phyloP scores from a whole-genome alignment of 2,797 vertebrate species.

The Scolopax bukidnonensis region DNA sequence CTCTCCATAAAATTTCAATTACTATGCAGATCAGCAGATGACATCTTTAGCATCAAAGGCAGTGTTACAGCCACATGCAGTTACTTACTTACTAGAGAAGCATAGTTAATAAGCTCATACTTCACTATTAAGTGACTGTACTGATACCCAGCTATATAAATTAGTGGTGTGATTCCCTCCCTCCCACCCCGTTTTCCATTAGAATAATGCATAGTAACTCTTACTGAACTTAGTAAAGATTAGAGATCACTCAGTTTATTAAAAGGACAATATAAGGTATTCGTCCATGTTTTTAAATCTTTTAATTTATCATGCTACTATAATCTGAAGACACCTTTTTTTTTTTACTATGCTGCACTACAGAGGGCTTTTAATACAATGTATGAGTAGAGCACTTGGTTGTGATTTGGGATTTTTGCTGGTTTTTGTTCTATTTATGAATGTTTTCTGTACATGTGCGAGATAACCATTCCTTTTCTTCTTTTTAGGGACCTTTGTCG shows the following conservation, averaged over 20 bases:
- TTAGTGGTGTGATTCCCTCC: neutral
- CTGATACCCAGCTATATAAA: neutral
- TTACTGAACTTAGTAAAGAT: neutral
- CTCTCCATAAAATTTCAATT: neutral
- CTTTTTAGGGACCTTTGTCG: constrained; percentile 90
- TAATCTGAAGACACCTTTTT: neutral
- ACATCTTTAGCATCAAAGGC: neutral
- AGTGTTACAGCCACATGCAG: neutral
- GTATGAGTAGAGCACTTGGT: neutral
- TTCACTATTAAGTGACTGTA: neutral
- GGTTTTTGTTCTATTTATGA: neutral
- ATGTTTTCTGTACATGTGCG: accelerated
- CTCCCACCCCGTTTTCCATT: neutral
- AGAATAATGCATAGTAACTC: neutral
- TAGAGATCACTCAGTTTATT: neutral
- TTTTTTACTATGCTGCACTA: neutral
- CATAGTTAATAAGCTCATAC: neutral
- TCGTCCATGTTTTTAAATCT: neutral
- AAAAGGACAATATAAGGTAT: neutral
- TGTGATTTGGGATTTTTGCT: neutral
- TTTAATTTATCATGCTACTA: neutral
- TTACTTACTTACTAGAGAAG: neutral
- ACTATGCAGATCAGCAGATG: neutral
- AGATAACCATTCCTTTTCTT: neutral
- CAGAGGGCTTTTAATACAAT: neutral